These are phyloP conservation scores for Acanthurus lineatus DNA, from an alignment of 2,797 vertebrate species.

Conservation along the genomic window DNA sequence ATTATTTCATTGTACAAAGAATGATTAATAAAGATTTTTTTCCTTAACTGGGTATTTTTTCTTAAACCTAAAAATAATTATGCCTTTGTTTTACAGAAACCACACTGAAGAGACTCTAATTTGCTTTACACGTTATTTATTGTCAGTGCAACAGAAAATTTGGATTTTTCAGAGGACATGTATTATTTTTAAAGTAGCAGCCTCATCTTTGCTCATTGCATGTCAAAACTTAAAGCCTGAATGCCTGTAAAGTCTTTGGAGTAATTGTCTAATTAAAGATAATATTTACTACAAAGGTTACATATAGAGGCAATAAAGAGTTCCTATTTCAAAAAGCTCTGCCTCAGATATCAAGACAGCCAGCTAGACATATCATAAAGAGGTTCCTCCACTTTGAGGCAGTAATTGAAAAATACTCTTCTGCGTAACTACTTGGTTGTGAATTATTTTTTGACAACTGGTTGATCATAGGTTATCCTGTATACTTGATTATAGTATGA, in stretches of 20 bases:
- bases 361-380: conserved; percentile 7
- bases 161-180: background rate
- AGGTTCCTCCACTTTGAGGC: conserved; percentile 22
- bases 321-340: background rate
- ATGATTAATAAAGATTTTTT: conserved; percentile 56
- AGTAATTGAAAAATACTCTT: background rate
- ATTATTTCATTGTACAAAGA: conserved; percentile 58
- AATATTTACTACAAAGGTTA: conserved; percentile 6
- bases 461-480: conserved; percentile 33
- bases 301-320: background rate
- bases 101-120: conserved; percentile 47
- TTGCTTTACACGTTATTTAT: conserved; percentile 52
- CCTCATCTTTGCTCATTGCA: background rate
- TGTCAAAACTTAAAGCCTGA: background rate
- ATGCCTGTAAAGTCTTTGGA: background rate
- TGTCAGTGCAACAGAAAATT: conserved; percentile 32
- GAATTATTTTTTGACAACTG: conserved; percentile 18
- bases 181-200: conserved; percentile 1
- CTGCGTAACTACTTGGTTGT: conserved; percentile 11
- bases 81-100: conserved; percentile 57
- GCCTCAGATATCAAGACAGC: conserved; percentile 10
- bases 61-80: conserved; percentile 45
- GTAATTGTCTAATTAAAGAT: background rate
- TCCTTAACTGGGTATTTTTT: conserved; percentile 52
- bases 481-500: conserved; percentile 15